Evolutionary conservation across 2,888 invertebrate genomes (phyloP), one percentile per base, ranked within the genome.

Genomic region (Spilarctia lutea): DNA sequence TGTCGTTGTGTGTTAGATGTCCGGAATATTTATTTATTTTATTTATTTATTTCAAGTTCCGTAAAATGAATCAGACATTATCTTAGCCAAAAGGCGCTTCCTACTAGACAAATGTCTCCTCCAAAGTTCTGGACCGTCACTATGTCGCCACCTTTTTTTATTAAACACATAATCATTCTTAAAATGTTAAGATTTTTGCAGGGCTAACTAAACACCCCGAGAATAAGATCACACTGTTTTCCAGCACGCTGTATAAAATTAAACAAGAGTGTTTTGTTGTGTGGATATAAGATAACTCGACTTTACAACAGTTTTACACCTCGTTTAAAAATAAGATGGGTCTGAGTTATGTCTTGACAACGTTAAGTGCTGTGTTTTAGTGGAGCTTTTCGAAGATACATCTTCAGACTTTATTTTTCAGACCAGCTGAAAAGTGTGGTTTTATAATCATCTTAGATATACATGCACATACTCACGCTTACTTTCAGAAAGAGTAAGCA

Each of bases 201-300:
- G 35, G 3, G 35, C 11, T 39, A 39, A 39, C 11, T 39, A 39
- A 39, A 39, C 39, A 39, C 6, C 39, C 39, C 11, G 20, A 67
- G 24, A 68, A 45, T 48, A 27, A 48, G 27, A 42, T 30, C 68
- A 68, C 68, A 24, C 52, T n/a, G 20, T 6, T 20, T 48, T 68
- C 6, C 16, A 48, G 27, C 20, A 45, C 24, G 6, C 27, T n/a
- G n/a, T 35, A 60, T 35, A 70, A 63, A 80, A 80, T 82, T 78
- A 85, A 83, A 81, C 81, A 85, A 85, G 81, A 87, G 88, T 82
- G 81, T 78, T 72, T 60, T 68, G 78, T 81, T 30, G 0, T 27
- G 45, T 13, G 79, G 42, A 71, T 75, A 71, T 67, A 74, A 79
- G 78, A 79, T 81, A 68, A 72, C 48, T 30, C 72, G 56, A 80